phyloP scores from a whole-genome alignment of 2,797 vertebrate species.

The Sebastes iracundus region DNA sequence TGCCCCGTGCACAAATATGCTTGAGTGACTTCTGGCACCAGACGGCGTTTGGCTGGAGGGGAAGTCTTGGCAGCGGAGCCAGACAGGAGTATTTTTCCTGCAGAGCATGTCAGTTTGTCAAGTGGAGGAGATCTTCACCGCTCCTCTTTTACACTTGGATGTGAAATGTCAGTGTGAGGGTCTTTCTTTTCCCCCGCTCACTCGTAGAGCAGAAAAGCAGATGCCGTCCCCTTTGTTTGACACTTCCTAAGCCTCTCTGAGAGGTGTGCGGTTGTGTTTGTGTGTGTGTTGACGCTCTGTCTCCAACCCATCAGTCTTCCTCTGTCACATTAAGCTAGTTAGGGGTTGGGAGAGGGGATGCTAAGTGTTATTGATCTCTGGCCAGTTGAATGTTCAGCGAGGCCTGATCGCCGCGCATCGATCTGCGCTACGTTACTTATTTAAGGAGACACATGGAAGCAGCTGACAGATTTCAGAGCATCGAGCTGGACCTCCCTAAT shows the following conservation, averaged over 20 bases:
- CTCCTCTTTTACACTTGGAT: slow-evolving; percentile 40
- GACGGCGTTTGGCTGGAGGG: slow-evolving; percentile 47
- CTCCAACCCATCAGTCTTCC: slow-evolving; percentile 46
- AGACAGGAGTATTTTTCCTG: slow-evolving; percentile 61
- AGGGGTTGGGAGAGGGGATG: slow-evolving; percentile 34
- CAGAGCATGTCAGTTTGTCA: slow-evolving; percentile 62
- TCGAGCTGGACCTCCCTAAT: slow-evolving; percentile 57
- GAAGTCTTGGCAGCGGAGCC: slow-evolving; percentile 56
- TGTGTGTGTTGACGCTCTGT: slow-evolving; percentile 17
- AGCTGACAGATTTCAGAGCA: slow-evolving; percentile 59
- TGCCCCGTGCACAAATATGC: slow-evolving; percentile 51
- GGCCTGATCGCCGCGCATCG: slow-evolving; percentile 61
- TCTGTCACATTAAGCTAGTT: slow-evolving; percentile 67
- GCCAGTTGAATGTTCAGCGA: slow-evolving; percentile 56
- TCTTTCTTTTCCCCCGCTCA: background rate
- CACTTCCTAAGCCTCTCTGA: slow-evolving; percentile 27
- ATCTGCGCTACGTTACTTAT: slow-evolving; percentile 48
- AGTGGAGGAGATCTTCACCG: slow-evolving; percentile 53
- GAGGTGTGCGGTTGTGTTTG: background rate
- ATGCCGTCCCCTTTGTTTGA: slow-evolving; percentile 38
- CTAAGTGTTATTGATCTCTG: slow-evolving; percentile 74
- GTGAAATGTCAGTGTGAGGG: slow-evolving; percentile 36
- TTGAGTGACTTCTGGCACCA: slow-evolving; percentile 67
- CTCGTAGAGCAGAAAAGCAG: slow-evolving; percentile 5
- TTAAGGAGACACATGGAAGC: slow-evolving; percentile 60